phyloP scores from a whole-genome alignment of 2,113 vertebrate genomes.

The Glareola pratincola region DNA sequence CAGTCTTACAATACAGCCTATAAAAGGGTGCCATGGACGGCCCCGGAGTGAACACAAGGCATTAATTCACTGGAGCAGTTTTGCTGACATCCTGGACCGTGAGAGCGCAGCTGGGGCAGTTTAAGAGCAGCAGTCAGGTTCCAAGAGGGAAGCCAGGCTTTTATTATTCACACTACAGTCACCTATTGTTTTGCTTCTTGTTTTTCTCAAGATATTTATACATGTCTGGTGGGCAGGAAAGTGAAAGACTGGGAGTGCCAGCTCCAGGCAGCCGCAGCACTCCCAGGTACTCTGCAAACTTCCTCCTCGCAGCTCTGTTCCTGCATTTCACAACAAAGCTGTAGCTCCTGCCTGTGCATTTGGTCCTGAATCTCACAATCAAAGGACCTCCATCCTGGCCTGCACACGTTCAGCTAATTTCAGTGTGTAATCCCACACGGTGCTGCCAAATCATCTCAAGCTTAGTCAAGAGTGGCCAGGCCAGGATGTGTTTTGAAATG shows the following conservation, averaged over 20 bases:
- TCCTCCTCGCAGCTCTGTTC: neutral
- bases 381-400: neutral
- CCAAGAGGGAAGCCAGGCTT: constrained; percentile 57
- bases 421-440: neutral
- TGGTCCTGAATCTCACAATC: neutral
- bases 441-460: neutral
- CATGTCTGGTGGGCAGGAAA: constrained; percentile 66
- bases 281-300: constrained; percentile 11
- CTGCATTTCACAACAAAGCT: neutral
- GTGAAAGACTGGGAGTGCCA: constrained; percentile 33
- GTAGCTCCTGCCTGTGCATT: neutral
- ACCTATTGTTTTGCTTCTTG: constrained; percentile 73
- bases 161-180: constrained; percentile 66
- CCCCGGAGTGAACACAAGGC: constrained; percentile 40
- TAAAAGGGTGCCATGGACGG: constrained; percentile 1
- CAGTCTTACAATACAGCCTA: neutral
- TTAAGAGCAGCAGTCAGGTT: constrained; percentile 59
- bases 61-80: constrained; percentile 54
- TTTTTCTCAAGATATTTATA: constrained; percentile 73
- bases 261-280: neutral
- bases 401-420: neutral
- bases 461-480: neutral
- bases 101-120: constrained; percentile 70
- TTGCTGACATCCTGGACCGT: constrained; percentile 57
- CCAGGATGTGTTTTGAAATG: constrained; percentile 5